Base-by-base conservation (phyloP, 2,113 vertebrate species). In the Elgaria multicarinata region DNA sequence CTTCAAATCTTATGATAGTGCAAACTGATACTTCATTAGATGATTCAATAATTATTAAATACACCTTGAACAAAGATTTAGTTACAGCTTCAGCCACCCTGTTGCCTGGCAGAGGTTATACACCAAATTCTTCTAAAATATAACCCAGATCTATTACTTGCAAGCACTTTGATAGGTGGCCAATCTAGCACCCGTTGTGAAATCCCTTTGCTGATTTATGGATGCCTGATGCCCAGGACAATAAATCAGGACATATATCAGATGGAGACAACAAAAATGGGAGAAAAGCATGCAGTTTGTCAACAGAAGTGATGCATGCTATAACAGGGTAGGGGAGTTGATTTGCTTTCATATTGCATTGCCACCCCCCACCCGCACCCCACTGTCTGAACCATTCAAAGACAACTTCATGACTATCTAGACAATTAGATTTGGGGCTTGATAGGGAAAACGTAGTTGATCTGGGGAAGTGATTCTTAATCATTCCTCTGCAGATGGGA, bases 51-150 rank as follows among this genome's bases (percentile, higher is more conserved):
- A 81, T 86, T 91, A 89, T n/a, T 87, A 93, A 93, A 91, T 85
- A 87, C 1, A 90, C 24, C 90, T 42, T 72, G 77, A 77, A 86
- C 75, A 79, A 89, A 93, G 46, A 82, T 85, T 91, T 39, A 85
- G n/a, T 42, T 83, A 12, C 0, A 0, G 67, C 42, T 1, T 28
- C 31, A 44, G 28, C 69, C 53, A 16, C 10, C 64, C 69, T 31
- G 0, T 55, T 90, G 83, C 82, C 90, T 94, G 91, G 74, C 83
- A 55, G 92, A 91, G 93, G 91, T 95, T 86, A 93, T 91, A 93
- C 64, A n/a, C 93, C 92, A 95, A 93, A 88, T 6, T 2, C 1
- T 88, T 88, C 83, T 95, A 93, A 95, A 95, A 96, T 93, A 94
- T 87, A 87, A 86, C 91, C 58, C 0, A 0, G 72, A 80, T 91